Evolutionary conservation across 1,140 invertebrate genomes (phyloP), one percentile per base, ranked within the genome.

Genomic region (Asobara japonica): DNA sequence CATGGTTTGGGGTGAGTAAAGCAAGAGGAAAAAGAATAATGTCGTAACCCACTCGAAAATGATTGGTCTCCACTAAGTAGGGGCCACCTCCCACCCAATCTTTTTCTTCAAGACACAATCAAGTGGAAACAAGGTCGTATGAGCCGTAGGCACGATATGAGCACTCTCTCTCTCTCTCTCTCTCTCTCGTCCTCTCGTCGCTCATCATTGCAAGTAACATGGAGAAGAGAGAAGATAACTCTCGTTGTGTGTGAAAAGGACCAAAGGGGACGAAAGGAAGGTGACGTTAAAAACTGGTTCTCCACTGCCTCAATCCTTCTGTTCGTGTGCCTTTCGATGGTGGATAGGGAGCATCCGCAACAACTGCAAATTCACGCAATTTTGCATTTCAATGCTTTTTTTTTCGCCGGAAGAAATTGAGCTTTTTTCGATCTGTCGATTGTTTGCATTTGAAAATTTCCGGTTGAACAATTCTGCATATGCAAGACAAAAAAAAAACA

Each of bases 211-310:
- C 75, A 71, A 78, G 75, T 77, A 73, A 73, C 78, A 78, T 76
- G 78, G 74, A 41, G 16, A 41, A n/a, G 38, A 41, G 11, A 41
- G 38, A 41, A 13, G 38, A 41, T 41, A 8, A n/a, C 38, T n/a
- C 38, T 41, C 38, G 16, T 41, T 41, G 38, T 41, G 38, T 41
- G 38, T n/a, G 38, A 41, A 41, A n/a, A 41, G 38, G 10, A 41
- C 38, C 73, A 69, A 76, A 74, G 69, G 64, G 66, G 73, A 74
- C 56, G 41, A 64, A 65, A 45, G 75, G 38, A 79, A 78, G 74
- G 75, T 78, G 77, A 83, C 76, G 74, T 80, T 77, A 80, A 83
- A 80, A 82, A 83, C 82, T 82, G 82, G 81, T 83, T 83, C 76
- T 76, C 77, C 72, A 62, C 45, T 62, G 45, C 36, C 38, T 41